A percentile compares a stretch with the other conserved stretches of the same genome.
Evolutionary conservation across 1,140 invertebrate species (phyloP).

Genomic region (Nautilus pompilius): DNA sequence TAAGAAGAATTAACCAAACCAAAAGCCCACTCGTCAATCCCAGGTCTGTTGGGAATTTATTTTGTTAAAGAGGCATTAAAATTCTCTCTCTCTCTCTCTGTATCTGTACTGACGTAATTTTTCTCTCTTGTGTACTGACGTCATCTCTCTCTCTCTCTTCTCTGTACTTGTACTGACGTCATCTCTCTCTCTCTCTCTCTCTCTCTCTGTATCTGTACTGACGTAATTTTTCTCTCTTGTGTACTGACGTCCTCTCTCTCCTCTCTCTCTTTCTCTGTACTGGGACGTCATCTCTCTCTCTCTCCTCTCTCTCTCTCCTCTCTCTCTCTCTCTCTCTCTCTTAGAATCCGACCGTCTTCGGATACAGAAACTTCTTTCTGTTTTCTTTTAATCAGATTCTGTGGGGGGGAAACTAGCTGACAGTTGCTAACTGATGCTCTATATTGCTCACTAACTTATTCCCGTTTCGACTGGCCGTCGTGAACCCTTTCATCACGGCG

Average conservation of each 20-base stretch:
- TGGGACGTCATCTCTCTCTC: not conserved
- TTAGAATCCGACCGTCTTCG: too few species aligned
- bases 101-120: not conserved
- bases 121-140: not conserved
- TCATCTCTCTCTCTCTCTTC: not conserved
- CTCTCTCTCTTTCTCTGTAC: not conserved
- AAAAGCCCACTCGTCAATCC: too few species aligned
- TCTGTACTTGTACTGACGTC: not conserved
- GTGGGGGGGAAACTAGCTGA: too few species aligned
- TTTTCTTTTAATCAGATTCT: slow-evolving; percentile 9
- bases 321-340: not conserved
- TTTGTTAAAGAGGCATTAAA: too few species aligned
- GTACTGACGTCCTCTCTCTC: not conserved
- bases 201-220: not conserved
- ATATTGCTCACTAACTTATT: too few species aligned
- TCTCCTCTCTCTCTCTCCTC: too few species aligned
- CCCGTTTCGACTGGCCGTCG: too few species aligned
- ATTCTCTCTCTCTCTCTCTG: not conserved
- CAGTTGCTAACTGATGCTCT: too few species aligned
- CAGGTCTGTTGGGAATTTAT: too few species aligned
- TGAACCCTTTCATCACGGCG: too few species aligned
- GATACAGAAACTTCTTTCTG: too few species aligned
- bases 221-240: not conserved
- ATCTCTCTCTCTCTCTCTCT: not conserved
- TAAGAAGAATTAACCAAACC: too few species aligned